Evolutionary conservation across 35 echinoderm and acorn worm species (phyloP).

Genomic region (Apostichopus californicus): DNA sequence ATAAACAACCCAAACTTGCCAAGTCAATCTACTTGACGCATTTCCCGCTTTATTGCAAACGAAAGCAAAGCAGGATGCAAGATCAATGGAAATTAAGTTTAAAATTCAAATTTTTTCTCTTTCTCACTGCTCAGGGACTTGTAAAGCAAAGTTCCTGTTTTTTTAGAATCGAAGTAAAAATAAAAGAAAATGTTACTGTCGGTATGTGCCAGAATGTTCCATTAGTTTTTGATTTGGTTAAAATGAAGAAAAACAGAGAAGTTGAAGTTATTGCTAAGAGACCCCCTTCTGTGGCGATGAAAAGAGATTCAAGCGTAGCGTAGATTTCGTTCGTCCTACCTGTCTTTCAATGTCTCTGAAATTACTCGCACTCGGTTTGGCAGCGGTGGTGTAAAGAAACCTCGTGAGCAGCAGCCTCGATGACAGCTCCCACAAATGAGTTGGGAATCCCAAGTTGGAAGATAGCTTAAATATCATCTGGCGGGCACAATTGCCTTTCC

Average conservation of each 20-base stretch:
- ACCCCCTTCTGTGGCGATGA: neutral
- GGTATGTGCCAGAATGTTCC: neutral
- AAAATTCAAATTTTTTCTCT: constrained; percentile 8
- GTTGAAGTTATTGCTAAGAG: neutral
- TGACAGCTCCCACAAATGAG: neutral
- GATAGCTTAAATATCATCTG: neutral
- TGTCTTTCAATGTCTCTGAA: neutral
- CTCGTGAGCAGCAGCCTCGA: neutral
- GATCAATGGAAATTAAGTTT: constrained; percentile 35
- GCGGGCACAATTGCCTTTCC: neutral
- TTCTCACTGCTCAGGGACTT: neutral
- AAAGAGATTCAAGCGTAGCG: neutral
- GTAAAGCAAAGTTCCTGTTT: neutral
- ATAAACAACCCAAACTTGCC: neutral
- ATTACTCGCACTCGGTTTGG: neutral
- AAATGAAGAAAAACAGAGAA: neutral
- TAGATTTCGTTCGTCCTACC: neutral
- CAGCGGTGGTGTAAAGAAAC: neutral
- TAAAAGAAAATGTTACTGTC: neutral
- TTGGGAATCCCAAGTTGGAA: neutral
- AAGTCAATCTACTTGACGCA: neutral
- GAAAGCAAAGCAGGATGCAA: neutral
- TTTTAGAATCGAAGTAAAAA: neutral
- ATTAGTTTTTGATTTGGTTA: neutral
- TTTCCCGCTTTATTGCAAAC: neutral